Conservation (phyloP, 2,888 invertebrate genomes). For the Hypsopygia costalis region DNA sequence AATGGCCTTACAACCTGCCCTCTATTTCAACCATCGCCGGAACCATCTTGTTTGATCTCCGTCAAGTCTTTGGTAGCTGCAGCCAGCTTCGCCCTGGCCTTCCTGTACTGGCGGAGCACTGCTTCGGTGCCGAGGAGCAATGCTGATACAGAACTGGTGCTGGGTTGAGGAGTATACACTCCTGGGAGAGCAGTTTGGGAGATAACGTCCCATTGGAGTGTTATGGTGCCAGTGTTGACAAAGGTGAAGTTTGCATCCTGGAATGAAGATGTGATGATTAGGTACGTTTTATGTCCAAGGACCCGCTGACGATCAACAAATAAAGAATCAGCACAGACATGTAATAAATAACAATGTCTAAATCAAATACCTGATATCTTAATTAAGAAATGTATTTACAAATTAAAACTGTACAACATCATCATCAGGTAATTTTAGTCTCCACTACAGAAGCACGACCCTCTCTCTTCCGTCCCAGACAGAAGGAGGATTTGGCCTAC, state of each 20-base stretch:
- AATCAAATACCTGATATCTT: no score
- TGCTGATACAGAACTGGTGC: constrained; percentile 34
- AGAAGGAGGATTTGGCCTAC: no score
- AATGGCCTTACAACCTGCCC: no score
- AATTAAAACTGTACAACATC: no score
- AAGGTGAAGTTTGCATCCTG: constrained; percentile 48
- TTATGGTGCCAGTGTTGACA: constrained; percentile 39
- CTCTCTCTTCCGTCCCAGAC: no score
- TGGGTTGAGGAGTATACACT: constrained; percentile 7
- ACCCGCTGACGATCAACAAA: no score
- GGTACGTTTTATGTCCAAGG: neutral
- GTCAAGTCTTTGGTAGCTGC: constrained; percentile 43
- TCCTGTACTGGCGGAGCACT: constrained; percentile 48
- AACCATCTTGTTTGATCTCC: constrained; percentile 5
- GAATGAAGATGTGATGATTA: constrained; percentile 12
- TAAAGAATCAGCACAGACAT: no score
- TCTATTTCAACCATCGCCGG: constrained; percentile 6
- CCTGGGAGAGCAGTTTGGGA: constrained; percentile 32
- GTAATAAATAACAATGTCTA: no score
- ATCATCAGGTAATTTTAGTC: no score
- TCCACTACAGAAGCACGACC: no score
- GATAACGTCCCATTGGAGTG: constrained; percentile 41
- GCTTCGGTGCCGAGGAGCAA: constrained; percentile 54
- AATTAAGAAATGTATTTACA: no score
- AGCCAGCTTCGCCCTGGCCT: constrained; percentile 48